Percentiles rank a stretch among this genome's conserved stretches.
phyloP scores from a whole-genome alignment of 2,797 vertebrate genomes.

The Natrix natrix region DNA sequence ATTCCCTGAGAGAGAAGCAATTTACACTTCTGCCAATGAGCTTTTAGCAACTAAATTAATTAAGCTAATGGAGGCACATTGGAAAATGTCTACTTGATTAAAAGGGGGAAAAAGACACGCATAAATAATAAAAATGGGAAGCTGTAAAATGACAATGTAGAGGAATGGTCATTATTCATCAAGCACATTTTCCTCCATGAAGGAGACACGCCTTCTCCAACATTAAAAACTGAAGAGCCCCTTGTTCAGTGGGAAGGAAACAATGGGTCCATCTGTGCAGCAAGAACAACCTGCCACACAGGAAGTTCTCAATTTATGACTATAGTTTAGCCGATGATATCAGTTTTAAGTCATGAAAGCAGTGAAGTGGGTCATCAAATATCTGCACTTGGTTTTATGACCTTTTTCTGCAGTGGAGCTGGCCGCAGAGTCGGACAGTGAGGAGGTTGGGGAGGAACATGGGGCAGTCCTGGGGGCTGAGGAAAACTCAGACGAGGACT shows the following conservation, averaged over 20 bases:
- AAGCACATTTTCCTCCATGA: background rate
- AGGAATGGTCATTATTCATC: background rate
- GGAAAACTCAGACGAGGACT: no score
- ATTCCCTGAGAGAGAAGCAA: background rate
- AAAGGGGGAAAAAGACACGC: background rate
- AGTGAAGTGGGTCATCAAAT: no score
- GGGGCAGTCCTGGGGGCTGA: no score
- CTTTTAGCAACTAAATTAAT: constrained; percentile 19
- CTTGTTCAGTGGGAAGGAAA: background rate
- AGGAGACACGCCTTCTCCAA: background rate
- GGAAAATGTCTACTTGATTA: background rate
- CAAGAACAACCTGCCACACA: background rate
- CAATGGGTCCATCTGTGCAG: background rate
- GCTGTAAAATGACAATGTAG: background rate
- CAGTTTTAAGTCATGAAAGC: no score
- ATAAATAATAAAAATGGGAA: constrained; percentile 12
- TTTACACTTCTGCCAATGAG: constrained; percentile 15
- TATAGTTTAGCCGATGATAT: background rate
- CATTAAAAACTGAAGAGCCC: background rate
- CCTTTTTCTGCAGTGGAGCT: no score
- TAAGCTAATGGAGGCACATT: constrained; percentile 22
- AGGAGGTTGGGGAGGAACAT: no score
- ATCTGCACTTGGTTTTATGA: no score
- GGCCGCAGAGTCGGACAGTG: no score
- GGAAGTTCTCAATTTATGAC: background rate